Conservation (phyloP, 1,140 invertebrate species). For the Onthophagus taurus region DNA sequence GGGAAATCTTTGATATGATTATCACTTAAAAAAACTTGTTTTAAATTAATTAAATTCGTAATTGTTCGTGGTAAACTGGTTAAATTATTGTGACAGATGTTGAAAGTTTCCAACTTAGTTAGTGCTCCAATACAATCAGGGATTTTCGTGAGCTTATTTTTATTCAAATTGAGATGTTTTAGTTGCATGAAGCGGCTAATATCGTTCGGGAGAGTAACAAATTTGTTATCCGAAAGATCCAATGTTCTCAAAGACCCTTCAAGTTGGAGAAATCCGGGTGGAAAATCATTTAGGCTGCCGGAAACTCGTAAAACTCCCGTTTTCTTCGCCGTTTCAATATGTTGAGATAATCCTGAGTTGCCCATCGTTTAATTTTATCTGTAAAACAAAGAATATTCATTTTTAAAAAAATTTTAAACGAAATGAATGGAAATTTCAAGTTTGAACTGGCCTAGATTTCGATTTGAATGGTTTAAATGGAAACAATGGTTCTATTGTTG, state of each 20-base stretch:
- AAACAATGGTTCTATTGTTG: too few species aligned
- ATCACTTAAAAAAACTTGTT: conserved; percentile 65
- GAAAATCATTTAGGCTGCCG: conserved; percentile 43
- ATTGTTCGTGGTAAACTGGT: conserved; percentile 57
- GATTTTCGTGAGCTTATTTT: conserved; percentile 56
- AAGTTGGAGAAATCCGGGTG: conserved; percentile 50
- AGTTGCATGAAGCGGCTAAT: conserved; percentile 71
- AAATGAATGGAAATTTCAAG: too few species aligned
- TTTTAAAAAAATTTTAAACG: too few species aligned
- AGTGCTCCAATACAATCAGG: conserved; percentile 68
- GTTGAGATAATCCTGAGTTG: conserved; percentile 78
- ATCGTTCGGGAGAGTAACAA: conserved; percentile 62
- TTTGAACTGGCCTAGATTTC: too few species aligned
- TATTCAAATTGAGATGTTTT: conserved; percentile 74
- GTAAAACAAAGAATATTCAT: too few species aligned
- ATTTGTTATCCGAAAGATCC: conserved; percentile 87
- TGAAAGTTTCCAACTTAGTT: conserved; percentile 76
- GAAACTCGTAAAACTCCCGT: conserved; percentile 86
- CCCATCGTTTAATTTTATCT: conserved; percentile 73
- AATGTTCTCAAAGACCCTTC: conserved; percentile 71
- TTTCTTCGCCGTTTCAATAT: conserved; percentile 86
- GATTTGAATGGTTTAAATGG: too few species aligned
- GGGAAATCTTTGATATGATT: conserved; percentile 81
- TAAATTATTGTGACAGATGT: conserved; percentile 62
- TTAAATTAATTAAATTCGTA: conserved; percentile 58